Conservation (phyloP, 2,888 invertebrate genomes). For the Calameuta idolon region DNA sequence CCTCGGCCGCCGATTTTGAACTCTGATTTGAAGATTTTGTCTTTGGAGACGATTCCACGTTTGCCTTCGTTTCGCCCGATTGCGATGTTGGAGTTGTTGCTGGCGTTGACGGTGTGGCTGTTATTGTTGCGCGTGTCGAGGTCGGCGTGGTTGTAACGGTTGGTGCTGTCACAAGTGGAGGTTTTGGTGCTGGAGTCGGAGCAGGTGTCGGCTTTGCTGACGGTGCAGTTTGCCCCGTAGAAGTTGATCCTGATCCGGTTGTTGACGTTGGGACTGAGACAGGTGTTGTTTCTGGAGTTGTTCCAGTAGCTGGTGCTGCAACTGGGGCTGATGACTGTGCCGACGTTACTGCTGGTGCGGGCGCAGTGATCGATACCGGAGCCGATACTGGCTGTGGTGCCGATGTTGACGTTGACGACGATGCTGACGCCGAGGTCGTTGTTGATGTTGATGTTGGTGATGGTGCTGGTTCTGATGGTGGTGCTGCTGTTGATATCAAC, state of each 20-base stretch:
- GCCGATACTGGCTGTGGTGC: neutral
- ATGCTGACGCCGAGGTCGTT: neutral
- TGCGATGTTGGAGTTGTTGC: slow-evolving; percentile 10
- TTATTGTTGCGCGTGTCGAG: neutral
- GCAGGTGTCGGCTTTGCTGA: slow-evolving; percentile 7
- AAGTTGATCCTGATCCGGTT: slow-evolving; percentile 65
- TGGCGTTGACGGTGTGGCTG: neutral
- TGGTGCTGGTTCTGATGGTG: slow-evolving; percentile 11
- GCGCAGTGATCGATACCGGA: neutral
- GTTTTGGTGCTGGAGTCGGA: slow-evolving; percentile 18
- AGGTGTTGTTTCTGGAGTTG: slow-evolving; percentile 12
- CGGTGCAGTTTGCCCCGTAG: slow-evolving; percentile 6
- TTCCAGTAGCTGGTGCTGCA: slow-evolving; percentile 19
- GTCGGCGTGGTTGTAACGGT: slow-evolving; percentile 59
- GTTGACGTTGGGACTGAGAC: slow-evolving; percentile 43
- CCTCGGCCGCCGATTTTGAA: slow-evolving; percentile 31
- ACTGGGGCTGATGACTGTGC: slow-evolving; percentile 18
- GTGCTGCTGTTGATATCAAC: slow-evolving; percentile 3
- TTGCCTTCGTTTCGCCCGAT: slow-evolving; percentile 31
- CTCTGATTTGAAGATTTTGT: slow-evolving; percentile 8
- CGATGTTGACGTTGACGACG: neutral
- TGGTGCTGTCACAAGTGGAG: slow-evolving; percentile 62
- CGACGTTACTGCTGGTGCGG: slow-evolving; percentile 8
- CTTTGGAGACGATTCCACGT: slow-evolving; percentile 39
- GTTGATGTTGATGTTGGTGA: neutral